Evolutionary conservation across 2,888 invertebrate genomes (phyloP), one percentile per base, ranked within the genome.

Genomic region (Alcis repandata): DNA sequence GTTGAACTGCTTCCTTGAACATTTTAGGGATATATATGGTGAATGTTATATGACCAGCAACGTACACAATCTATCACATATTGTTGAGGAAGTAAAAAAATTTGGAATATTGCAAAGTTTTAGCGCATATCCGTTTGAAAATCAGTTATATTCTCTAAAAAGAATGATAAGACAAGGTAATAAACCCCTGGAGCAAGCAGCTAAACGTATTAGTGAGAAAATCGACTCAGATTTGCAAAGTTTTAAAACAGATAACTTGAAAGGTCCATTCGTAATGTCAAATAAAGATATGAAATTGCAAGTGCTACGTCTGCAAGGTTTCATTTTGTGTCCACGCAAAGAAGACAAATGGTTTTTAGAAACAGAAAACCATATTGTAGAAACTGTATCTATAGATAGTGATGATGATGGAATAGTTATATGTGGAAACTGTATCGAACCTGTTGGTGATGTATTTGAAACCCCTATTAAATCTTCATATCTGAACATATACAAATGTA

Each of bases 111-210:
- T 36, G 36, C 36, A 36, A 9, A 36, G 36, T 22, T 62, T 56
- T 17, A 59, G 48, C 20, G 59, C 63, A 1, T 63, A 63, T 19
- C 63, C 63, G 0, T 63, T 63, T 19, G 59, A 64, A 45, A 64
- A 64, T 27, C 19, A 59, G 27, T n/a, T 59, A 32, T 49, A 41
- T 20, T 27, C 20, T 7, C 48, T 59, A 11, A 48, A 59, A 49
- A 49, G 8, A 17, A 59, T 49, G 49, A 19, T 59, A 11, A 38
- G 49, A 49, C 15, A 40, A 2, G 58, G 49, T 1, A 49, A 40
- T 20, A 49, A 40, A 9, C 58, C 58, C 13, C 27, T 59, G 4
- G 3, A 22, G 9, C 58, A 59, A 49, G 32, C 38, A n/a, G 58
- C 58, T 20, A 48, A 49, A 49, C 27, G 48, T 19, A 19, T 45